Percentiles rank a stretch among this genome's conserved stretches.
Conservation (phyloP, 2,797 vertebrate genomes). For the Notoglanidium macrostoma region DNA sequence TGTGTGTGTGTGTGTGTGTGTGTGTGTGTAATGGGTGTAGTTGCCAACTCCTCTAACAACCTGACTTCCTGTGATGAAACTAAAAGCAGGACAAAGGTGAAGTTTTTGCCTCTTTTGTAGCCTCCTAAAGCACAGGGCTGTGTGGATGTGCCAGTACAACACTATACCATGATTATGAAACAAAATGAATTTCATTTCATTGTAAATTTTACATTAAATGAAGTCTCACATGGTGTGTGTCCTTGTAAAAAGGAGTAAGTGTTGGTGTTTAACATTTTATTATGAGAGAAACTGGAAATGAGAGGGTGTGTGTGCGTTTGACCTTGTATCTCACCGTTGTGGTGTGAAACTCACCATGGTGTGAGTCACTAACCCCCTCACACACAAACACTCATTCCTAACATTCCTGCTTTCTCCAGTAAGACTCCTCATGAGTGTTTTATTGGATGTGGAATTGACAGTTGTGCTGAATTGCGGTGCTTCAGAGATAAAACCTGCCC, state of each 20-base stretch:
- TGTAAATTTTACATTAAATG: not conserved
- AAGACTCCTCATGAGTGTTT: constrained; percentile 54
- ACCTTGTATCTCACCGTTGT: constrained; percentile 58
- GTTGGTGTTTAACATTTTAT: not conserved
- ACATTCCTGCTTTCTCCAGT: constrained; percentile 75
- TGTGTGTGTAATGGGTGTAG: constrained; percentile 9
- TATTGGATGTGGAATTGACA: constrained; percentile 12
- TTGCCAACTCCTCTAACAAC: not conserved
- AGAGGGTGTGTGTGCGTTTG: constrained; percentile 29
- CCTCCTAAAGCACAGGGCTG: not conserved
- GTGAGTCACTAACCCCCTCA: constrained; percentile 67
- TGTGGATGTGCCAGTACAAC: not conserved
- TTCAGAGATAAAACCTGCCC: constrained; percentile 14
- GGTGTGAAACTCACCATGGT: constrained; percentile 76
- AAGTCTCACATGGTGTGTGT: not conserved
- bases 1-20: not conserved
- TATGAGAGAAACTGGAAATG: not conserved
- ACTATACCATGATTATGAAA: not conserved
- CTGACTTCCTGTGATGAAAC: constrained; percentile 38
- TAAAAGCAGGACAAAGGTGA: constrained; percentile 38
- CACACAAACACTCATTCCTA: constrained; percentile 71
- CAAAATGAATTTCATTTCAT: not conserved
- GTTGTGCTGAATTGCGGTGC: not conserved
- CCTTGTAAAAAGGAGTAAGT: not conserved
- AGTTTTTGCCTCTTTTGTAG: not conserved